Conservation (phyloP, 1,140 invertebrate genomes). For the Apocrypta bakeri region DNA sequence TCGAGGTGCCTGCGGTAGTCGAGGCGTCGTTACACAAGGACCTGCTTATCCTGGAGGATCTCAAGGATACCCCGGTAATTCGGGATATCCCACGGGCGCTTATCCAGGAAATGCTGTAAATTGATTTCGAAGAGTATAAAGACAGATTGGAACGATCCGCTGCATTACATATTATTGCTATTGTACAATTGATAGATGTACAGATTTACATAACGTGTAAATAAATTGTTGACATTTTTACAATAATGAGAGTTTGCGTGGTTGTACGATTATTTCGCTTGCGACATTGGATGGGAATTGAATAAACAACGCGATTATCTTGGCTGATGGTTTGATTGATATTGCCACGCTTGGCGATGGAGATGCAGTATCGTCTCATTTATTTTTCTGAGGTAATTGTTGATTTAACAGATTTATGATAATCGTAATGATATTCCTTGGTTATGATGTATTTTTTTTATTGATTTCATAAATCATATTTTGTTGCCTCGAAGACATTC, state of each 20-base stretch:
- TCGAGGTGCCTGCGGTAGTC: constrained; percentile 50
- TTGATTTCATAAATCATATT: not conserved
- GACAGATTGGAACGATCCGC: constrained; percentile 27
- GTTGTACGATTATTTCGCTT: not conserved
- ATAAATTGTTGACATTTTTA: constrained; percentile 18
- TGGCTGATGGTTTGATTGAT: not conserved
- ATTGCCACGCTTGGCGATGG: no score
- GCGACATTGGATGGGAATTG: not conserved
- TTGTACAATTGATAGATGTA: constrained; percentile 6
- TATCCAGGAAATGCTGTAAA: not conserved
- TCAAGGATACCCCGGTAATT: not conserved
- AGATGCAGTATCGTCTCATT: not conserved
- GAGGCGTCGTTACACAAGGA: constrained; percentile 18
- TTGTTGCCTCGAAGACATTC: no score
- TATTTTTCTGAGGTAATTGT: not conserved
- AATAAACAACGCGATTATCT: not conserved
- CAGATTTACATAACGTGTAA: constrained; percentile 6
- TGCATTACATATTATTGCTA: constrained; percentile 9
- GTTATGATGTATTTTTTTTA: not conserved
- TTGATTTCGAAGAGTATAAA: not conserved
- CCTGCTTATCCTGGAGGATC: not conserved
- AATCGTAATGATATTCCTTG: not conserved
- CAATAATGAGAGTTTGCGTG: not conserved
- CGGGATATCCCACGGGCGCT: not conserved
- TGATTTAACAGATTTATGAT: not conserved